Evolutionary conservation across 1,140 invertebrate genomes (phyloP), one percentile per base, ranked within the genome.

Genomic region (Zaprionus davidi): DNA sequence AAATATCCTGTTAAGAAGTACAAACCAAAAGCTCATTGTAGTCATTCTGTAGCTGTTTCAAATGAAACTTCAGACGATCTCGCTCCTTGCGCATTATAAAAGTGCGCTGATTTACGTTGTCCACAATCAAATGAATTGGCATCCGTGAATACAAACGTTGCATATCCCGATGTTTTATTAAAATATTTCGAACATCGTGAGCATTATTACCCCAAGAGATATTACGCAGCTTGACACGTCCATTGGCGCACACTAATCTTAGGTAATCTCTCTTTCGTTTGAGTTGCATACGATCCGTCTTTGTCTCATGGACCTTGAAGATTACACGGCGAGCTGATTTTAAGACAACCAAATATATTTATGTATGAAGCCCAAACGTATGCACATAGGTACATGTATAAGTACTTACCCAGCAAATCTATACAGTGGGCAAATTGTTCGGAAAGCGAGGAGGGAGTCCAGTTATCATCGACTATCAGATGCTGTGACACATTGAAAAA

Each of bases 21-120:
- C 62, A 0, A 17, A 87, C 84, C 78, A 88, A 17, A 20, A 85
- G 22, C 0, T 71, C 59, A 15, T 68, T 90, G 46, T 79, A 90
- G 15, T 86, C 66, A 6, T 73, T 20, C 36, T 87, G 86, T 0
- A 91, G 46, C 57, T 86, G 76, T 24, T 62, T 24, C 28, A 90
- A 67, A 0, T 82, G 81, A 72, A 67, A 76, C 13, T 79, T 63
- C 6, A 92, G 58, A 13, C 88, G 90, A 82, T 93, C 92, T 2
- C 88, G 78, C 60, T 92, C 88, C 60, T 92, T 92, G 0, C 91
- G 84, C 82, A 90, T 63, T 7, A 82, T 79, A 83, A 93, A 93
- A 2, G 92, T 93, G 2, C 87, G 81, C 41, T 92, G 88, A 81
- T 92, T 92, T 2, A 92, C 82, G 11, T 92, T 92, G 13, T 93